A percentile compares a stretch with the other conserved stretches of the same genome.
Evolutionary conservation across 2,888 invertebrate genomes (phyloP).

Genomic region (Galerucella pusilla): DNA sequence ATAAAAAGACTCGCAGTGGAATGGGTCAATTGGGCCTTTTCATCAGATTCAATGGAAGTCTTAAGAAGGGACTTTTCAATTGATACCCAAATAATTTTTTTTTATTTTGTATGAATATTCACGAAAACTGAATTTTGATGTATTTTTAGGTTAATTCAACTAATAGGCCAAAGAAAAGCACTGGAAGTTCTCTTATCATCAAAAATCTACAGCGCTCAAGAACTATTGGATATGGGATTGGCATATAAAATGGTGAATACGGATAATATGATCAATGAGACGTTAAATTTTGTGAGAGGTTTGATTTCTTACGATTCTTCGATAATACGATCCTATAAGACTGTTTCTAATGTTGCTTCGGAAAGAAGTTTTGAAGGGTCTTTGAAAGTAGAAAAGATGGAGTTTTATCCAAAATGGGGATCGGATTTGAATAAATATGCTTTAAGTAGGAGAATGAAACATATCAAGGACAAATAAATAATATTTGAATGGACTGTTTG

Average conservation of each 20-base stretch:
- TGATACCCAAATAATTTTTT: no score
- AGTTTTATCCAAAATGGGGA: constrained; percentile 57
- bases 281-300: constrained; percentile 53
- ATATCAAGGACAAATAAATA: constrained; percentile 32
- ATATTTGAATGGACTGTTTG: background rate
- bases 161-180: constrained; percentile 55
- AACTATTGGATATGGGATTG: constrained; percentile 54
- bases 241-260: constrained; percentile 52
- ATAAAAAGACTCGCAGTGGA: no score
- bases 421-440: constrained; percentile 53
- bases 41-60: no score
- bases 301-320: constrained; percentile 50
- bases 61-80: no score
- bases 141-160: constrained; percentile 53
- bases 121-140: no score
- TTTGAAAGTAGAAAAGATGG: constrained; percentile 49
- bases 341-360: constrained; percentile 42
- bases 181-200: constrained; percentile 56
- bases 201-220: constrained; percentile 54
- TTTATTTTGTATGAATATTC: no score
- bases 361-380: constrained; percentile 43
- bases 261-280: constrained; percentile 46
- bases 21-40: no score
- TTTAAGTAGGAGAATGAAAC: constrained; percentile 54
- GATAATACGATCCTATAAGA: constrained; percentile 54